Evolutionary conservation across 64 coral and sea anemone species (phyloP), one percentile per base, ranked within the genome.

Genomic region (Acropora tenuis): DNA sequence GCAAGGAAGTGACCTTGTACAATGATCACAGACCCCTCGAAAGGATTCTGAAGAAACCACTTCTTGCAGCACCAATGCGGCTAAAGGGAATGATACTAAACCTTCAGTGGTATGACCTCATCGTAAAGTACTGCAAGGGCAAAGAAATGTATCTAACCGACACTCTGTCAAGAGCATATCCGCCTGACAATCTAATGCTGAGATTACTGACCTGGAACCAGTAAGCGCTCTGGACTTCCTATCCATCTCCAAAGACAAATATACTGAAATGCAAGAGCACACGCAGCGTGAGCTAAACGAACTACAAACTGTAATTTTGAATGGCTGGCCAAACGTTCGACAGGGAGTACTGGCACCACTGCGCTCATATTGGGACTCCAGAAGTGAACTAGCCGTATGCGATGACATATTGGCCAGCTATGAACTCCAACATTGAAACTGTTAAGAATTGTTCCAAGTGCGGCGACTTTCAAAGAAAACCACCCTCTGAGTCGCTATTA

Each of bases 51-150:
- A 12, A 52, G 30, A 30, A 30, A 47, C 47, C 4, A 55, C 52
- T 93, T 61, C 48, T 88, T 13, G 61, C 84, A 88, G 91, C 77
- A 76, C 75, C 91, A 55, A 46, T 74, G 65, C 60, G 66, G 78
- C 84, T 93, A 57, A 58, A 88, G 61, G 75, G 78, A 76, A 88
- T 93, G 86, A 68, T 65, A 78, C 86, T 93, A 82, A 93, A 83
- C 50, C 78, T 93, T 11, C 92, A 88, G 71, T 74, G 72, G 78
- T 88, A 88, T 83, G 92, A 83, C 76, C 84, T 88, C 11, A 48
- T 58, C 19, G 78, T 93, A 30, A 19, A 13, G 52, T 93, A 93
- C 86, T 71, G 17, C 76, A 86, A 77, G 30, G 85, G 78, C 55
- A 55, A 55, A 55, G 52, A 55, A 55, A 55, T 55, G 52, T 55